Evolutionary conservation across 2,113 vertebrate genomes (phyloP).

Genomic region (Hemichromis elongatus): DNA sequence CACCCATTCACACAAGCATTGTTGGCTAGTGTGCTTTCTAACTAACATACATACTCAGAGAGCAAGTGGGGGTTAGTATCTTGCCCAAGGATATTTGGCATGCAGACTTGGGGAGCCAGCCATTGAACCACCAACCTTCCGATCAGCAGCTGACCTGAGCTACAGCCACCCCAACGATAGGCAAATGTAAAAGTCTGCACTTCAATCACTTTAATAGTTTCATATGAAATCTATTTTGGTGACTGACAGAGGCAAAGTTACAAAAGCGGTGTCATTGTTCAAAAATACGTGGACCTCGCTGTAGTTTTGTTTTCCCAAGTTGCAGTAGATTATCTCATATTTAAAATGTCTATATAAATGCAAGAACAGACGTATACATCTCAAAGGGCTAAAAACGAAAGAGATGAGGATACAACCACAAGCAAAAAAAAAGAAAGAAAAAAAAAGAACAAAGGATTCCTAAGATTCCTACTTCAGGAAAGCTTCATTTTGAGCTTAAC

Average conservation of each 20-base stretch:
- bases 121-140: too few species aligned
- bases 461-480: neutral
- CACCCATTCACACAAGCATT: too few species aligned
- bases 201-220: neutral
- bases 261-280: neutral
- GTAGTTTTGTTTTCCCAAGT: neutral
- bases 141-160: too few species aligned
- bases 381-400: neutral
- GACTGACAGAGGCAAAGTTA: neutral
- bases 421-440: rapidly evolving
- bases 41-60: too few species aligned
- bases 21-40: too few species aligned
- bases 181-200: neutral
- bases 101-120: too few species aligned
- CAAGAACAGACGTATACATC: neutral
- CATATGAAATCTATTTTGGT: neutral
- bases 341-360: neutral
- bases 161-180: too few species aligned
- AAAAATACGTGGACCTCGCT: neutral
- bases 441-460: neutral
- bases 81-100: too few species aligned
- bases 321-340: neutral
- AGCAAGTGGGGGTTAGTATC: too few species aligned
- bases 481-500: neutral
- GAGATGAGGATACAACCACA: neutral